phyloP scores from a whole-genome alignment of 2,888 invertebrate species.

The Apodemia duryi region DNA sequence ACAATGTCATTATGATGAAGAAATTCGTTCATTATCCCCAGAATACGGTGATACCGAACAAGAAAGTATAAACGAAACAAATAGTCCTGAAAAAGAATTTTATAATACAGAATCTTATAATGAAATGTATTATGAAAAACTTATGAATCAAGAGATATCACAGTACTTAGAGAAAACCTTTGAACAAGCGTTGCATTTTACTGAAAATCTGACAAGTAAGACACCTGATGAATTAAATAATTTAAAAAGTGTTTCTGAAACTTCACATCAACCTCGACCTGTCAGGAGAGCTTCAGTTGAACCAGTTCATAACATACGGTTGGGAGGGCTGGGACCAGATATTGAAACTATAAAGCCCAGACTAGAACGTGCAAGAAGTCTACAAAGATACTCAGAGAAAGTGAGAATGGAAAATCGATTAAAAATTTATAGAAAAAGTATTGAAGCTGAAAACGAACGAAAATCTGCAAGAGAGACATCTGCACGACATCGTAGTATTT shows the following conservation, averaged over 20 bases:
- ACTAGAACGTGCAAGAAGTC: conserved; percentile 65
- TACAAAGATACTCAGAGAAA: conserved; percentile 71
- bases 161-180: conserved; percentile 49
- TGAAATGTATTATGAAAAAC: conserved; percentile 64
- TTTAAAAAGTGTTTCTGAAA: conserved; percentile 61
- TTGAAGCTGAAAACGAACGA: conserved; percentile 48
- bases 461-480: conserved; percentile 38
- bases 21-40: conserved; percentile 63
- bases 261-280: conserved; percentile 49
- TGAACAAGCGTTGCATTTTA: conserved; percentile 44
- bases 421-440: conserved; percentile 59
- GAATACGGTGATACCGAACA: conserved; percentile 68
- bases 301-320: conserved; percentile 49
- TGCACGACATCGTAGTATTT: conserved; percentile 32
- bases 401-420: conserved; percentile 69
- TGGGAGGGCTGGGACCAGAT: conserved; percentile 69
- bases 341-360: conserved; percentile 63
- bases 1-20: conserved; percentile 36
- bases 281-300: conserved; percentile 44
- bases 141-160: conserved; percentile 48
- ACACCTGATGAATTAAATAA: conserved; percentile 40
- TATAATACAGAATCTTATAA: conserved; percentile 66
- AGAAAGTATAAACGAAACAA: conserved; percentile 52
- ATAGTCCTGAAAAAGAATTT: conserved; percentile 46
- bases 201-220: conserved; percentile 31